Conservation (phyloP, 2,797 vertebrate genomes). For the Prunella strophiata region DNA sequence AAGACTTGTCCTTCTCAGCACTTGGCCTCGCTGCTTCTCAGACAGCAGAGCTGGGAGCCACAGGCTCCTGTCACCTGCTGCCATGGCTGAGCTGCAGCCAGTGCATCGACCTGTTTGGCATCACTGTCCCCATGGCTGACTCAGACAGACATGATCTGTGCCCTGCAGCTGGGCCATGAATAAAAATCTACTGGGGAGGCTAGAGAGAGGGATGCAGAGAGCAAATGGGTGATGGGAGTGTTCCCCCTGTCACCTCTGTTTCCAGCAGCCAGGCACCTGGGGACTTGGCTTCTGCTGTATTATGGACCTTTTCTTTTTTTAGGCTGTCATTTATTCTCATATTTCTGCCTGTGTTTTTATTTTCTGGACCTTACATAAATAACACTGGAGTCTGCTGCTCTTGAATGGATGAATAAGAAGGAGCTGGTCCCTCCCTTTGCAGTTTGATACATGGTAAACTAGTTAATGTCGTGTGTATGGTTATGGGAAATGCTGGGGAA, state of each 20-base stretch:
- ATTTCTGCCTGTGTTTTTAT: background rate
- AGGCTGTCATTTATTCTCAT: background rate
- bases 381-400: background rate
- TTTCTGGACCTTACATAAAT: background rate
- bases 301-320: background rate
- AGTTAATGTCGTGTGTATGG: background rate
- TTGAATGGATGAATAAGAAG: background rate
- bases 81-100: background rate
- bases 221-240: background rate
- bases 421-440: background rate
- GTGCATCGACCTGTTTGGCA: background rate
- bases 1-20: background rate
- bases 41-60: background rate
- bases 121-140: background rate
- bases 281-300: background rate
- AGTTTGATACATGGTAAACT: background rate
- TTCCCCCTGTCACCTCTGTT: background rate
- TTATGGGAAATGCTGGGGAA: background rate
- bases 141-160: background rate
- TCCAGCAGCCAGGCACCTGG: rapidly evolving
- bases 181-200: background rate
- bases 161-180: background rate
- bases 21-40: background rate
- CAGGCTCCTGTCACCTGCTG: background rate
- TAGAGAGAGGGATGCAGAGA: background rate